Evolutionary conservation across 2,797 vertebrate genomes (phyloP), one percentile per base, ranked within the genome.

Genomic region (Sebastes flavidus): DNA sequence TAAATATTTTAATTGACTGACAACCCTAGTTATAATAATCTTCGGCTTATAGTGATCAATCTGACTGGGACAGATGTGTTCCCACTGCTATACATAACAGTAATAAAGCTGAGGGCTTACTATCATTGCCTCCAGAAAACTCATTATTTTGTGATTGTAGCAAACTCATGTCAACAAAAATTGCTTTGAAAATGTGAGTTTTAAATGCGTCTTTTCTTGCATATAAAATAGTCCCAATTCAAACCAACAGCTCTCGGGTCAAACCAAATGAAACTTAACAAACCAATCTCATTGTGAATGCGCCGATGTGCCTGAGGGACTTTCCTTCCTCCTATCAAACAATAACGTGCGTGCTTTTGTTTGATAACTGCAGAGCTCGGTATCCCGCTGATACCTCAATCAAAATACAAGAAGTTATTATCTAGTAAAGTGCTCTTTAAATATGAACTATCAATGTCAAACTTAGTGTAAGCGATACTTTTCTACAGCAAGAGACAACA

Each of bases 181-280:
- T 46, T 6, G 38, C 25, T 54, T n/a, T n/a, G 36, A 52, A 69
- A 77, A 56, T 20, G 25, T 24, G 34, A 62, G 6, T 55, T 58
- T n/a, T 46, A 20, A n/a, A 20, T 52, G 18, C 16, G 25, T 56
- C 24, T 67, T 67, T 36, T 3, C 36, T 32, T 42, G 66, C 65
- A 54, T 72, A 4, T 55, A 42, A 55, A 72, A 29, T 2, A 71
- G 32, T 61, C 6, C 6, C 18, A 38, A 10, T 65, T 59, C 34
- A 27, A 29, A 70, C 58, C 5, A 30, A 29, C 14, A 32, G 24
- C 52, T 59, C 49, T n/a, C 69, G 11, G 66, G 63, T 81, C 55
- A 61, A 71, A 69, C 62, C 34, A 65, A 84, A 62, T 75, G 24
- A 82, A 59, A 36, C 65, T 67, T 56, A 56, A 65, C 72, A 58